Evolutionary conservation across 2,797 vertebrate genomes (phyloP), one percentile per base, ranked within the genome.

Genomic region (Notamacropus eugenii): DNA sequence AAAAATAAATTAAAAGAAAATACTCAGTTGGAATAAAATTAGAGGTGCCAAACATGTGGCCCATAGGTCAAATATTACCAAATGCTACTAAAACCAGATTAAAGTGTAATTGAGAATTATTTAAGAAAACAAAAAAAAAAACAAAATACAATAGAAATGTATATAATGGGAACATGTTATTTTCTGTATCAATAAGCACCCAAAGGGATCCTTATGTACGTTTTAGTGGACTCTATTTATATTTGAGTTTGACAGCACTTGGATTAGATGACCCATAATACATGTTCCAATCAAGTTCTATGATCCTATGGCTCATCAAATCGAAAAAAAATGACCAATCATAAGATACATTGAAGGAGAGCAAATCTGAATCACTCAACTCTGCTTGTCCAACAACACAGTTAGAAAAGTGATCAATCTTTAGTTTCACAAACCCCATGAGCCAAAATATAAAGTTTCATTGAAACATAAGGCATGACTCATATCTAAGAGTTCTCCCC

Each of bases 311-410:
- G 24, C 9, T 93, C 54, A 90, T 82, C 46, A 96, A 62, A 59
- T 92, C 29, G 57, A 58, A 27, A 5, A 40, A 74, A n/a, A 93
- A 91, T 94, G 28, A 92, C 92, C 22, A 12, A 54, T 0, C 67
- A 0, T 67, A 91, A 95, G 28, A 74, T 82, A 19, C 6, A 74
- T 40, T 52, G 28, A 13, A 55, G 1, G 54, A 28, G 10, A 96
- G 24, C 93, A 54, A 74, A 58, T 40, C 29, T 90, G 95, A 93
- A 2, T 40, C 54, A 56, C 91, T 93, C 34, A 67, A 91, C 9
- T 94, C 93, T 29, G 54, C 46, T 94, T 96, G 90, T 28, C 34
- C 57, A 94, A 24, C 93, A 92, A 50, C 0, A 91, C 8, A 96
- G 92, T 91, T 95, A 74, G n/a, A 54, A 96, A 93, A 92, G 28